Conservation (phyloP, 92 coral and sea anemone species). For the Epizoanthus fatuus region DNA sequence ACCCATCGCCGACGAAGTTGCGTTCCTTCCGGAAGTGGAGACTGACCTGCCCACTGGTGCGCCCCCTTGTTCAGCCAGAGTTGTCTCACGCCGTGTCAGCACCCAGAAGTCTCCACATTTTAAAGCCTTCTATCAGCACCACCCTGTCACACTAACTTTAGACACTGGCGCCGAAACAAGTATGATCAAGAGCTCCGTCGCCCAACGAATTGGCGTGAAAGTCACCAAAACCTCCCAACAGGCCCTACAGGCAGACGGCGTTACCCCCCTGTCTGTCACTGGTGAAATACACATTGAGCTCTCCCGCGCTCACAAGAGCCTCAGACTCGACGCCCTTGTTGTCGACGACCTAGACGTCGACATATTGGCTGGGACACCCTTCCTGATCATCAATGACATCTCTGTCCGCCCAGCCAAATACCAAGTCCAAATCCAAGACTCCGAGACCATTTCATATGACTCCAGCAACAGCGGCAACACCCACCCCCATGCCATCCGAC, state of each 20-base stretch:
- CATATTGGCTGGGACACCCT: slow-evolving; percentile 19
- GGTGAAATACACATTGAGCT: slow-evolving; percentile 2
- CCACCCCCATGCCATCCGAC: slow-evolving; percentile 21
- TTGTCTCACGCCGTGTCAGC: not conserved
- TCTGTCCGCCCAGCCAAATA: slow-evolving; percentile 66
- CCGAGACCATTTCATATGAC: slow-evolving; percentile 42
- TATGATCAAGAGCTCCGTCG: slow-evolving; percentile 13
- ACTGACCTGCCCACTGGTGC: too few species aligned
- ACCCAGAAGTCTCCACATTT: not conserved
- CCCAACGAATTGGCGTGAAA: not conserved
- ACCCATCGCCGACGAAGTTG: too few species aligned
- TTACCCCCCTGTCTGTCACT: not conserved
- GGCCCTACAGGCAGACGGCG: not conserved
- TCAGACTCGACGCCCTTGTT: slow-evolving; percentile 41
- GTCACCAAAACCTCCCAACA: not conserved
- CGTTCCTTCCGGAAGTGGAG: too few species aligned
- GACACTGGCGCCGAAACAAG: slow-evolving; percentile 65
- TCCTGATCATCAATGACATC: slow-evolving; percentile 41
- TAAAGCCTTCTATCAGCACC: slow-evolving; percentile 12
- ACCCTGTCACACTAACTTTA: not conserved
- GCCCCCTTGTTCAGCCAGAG: not conserved
- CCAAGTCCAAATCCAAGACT: slow-evolving; percentile 65
- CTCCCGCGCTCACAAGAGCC: slow-evolving; percentile 41
- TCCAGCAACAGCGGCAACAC: not conserved
- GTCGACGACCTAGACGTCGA: slow-evolving; percentile 17